Evolutionary conservation across 2,113 vertebrate genomes (phyloP), one percentile per base, ranked within the genome.

Genomic region (Bucco capensis): DNA sequence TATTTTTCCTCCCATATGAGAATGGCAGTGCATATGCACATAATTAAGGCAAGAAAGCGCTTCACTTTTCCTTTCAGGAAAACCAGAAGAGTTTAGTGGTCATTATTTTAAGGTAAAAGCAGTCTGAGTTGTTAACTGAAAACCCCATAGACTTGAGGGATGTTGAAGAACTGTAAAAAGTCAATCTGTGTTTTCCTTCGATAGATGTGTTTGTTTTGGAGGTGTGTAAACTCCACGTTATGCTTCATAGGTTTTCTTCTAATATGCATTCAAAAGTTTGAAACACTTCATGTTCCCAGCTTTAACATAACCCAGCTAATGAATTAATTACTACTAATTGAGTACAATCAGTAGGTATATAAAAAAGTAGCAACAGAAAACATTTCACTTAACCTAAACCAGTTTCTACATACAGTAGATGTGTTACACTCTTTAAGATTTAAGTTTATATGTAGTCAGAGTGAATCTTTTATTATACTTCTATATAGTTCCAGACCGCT

Each of bases 1-100:
- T 77, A 6, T 21, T 91, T 5, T 64, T 72, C 3, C 2, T 75
- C 18, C 14, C 10, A 1, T 35, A 14, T 37, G 10, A 67, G 17
- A 74, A 25, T 2, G 4, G 19, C 3, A 6, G 40, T 81, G 86
- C 10, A 27, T 1, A 0, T 51, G 19, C 7, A 23, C 4, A 1
- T 31, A 75, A 51, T 65, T 69, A 78, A 31, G 42, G 14, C 6
- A 58, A 35, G 23, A 62, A 73, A 83, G 19, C 37, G 14, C n/a
- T 79, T 73, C 0, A 13, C 18, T 84, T 64, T 74, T 33, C 37
- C 33, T 70, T 88, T 67, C 58, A 54, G 38, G 79, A 77, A 31
- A 69, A 61, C 27, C 50, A 42, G 47, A 70, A 53, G 35, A 54
- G 8, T 38, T 77, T 4, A 54, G 15, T 76, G 24, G 50, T 91